phyloP scores from a whole-genome alignment of 1,140 invertebrate genomes.

The Drosophila pallidifrons region DNA sequence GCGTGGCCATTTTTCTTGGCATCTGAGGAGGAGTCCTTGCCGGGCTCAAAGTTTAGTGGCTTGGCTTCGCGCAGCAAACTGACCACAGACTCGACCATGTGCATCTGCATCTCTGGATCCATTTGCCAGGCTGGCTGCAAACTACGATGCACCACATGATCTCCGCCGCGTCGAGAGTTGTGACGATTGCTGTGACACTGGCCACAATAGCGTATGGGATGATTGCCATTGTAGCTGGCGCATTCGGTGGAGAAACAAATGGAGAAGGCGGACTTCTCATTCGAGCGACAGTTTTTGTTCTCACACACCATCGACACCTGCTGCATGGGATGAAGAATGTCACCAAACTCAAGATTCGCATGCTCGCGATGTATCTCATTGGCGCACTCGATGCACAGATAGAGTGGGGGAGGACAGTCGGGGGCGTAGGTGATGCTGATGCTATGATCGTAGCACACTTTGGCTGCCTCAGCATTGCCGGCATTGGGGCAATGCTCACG shows the following conservation, averaged over 20 bases:
- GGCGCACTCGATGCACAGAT: conserved; percentile 98
- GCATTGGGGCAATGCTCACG: conserved; percentile 93
- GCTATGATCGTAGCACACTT: conserved; percentile 95
- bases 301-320: conserved; percentile 98
- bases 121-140: conserved; percentile 94
- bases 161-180: conserved; percentile 92
- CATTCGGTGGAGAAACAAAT: conserved; percentile 99
- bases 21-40: conserved; percentile 73
- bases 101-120: conserved; percentile 95
- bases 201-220: conserved; percentile 96
- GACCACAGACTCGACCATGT: conserved; percentile 98
- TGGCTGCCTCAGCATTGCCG: conserved; percentile 94
- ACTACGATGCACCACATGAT: conserved; percentile 95
- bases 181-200: conserved; percentile 96
- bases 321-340: conserved; percentile 97
- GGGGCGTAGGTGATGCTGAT: conserved; percentile 93
- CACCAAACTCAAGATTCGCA: conserved; percentile 94
- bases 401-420: conserved; percentile 96
- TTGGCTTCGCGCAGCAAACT: conserved; percentile 93
- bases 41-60: conserved; percentile 88
- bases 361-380: conserved; percentile 94
- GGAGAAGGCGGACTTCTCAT: conserved; percentile 96
- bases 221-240: conserved; percentile 97
- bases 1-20: conserved; percentile 72
- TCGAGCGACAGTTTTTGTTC: conserved; percentile 98